Percentiles rank a stretch among this genome's conserved stretches.
Conservation (phyloP, 2,888 invertebrate species). For the Nomada ferruginata region DNA sequence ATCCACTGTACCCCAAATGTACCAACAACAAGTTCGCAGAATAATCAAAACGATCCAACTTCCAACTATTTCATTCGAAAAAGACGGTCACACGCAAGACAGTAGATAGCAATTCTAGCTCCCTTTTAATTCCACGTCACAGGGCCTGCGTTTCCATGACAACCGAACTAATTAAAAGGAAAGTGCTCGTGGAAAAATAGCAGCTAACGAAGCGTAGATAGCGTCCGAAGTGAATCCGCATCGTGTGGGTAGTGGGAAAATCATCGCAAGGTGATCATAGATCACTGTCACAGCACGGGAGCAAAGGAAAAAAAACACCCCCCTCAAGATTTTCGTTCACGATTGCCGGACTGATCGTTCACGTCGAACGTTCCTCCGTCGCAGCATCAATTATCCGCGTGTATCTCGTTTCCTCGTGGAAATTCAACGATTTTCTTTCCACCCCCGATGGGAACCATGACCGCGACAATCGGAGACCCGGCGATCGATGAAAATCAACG, state of each 20-base stretch:
- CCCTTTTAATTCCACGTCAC: not conserved
- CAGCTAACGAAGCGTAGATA: not conserved
- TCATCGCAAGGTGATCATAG: conserved; percentile 18
- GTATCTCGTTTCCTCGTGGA: not conserved
- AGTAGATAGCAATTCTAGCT: not conserved
- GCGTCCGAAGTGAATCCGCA: conserved; percentile 25
- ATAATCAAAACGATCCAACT: not conserved
- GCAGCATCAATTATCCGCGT: not conserved
- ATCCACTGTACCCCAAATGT: no score
- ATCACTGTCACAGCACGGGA: conserved; percentile 21
- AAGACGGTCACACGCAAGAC: not conserved
- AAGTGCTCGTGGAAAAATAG: not conserved
- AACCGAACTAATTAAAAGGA: conserved; percentile 13
- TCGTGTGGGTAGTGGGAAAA: conserved; percentile 2
- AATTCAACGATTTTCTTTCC: not conserved
- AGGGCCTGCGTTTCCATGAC: not conserved
- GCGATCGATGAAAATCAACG: conserved; percentile 29
- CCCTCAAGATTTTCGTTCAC: conserved; percentile 21
- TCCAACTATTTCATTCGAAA: not conserved
- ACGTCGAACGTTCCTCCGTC: not conserved
- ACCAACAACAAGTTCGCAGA: no score
- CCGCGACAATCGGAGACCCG: conserved; percentile 16
- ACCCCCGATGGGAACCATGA: not conserved
- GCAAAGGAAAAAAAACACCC: not conserved
- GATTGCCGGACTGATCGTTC: conserved; percentile 18